phyloP scores from a whole-genome alignment of 2,888 invertebrate species.

The Diaperis boleti region DNA sequence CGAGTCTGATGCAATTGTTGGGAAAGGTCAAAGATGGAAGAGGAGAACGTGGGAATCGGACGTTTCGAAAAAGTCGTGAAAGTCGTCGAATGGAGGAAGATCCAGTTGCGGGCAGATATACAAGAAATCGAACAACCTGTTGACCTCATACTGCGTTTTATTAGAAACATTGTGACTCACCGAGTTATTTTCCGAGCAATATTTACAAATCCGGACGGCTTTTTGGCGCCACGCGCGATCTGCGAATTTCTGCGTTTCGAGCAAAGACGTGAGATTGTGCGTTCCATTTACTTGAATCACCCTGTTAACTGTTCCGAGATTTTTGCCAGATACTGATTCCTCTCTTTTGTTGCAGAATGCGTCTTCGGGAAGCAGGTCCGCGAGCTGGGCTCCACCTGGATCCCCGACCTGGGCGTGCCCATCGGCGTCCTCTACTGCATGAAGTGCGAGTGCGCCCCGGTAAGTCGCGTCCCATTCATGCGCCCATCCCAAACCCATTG shows the following conservation, averaged over 20 bases:
- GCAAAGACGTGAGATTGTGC: too few relatives aligned
- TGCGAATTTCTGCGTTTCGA: too few relatives aligned
- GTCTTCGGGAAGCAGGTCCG: conserved; percentile 89
- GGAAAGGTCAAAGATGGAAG: conserved; percentile 60
- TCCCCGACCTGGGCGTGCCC: conserved; percentile 91
- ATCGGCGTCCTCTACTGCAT: conserved; percentile 96
- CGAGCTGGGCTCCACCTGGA: conserved; percentile 92
- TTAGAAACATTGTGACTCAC: conserved; percentile 4
- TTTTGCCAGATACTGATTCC: too few relatives aligned
- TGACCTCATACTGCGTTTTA: conserved; percentile 14
- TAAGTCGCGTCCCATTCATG: conserved; percentile 69
- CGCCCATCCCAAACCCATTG: conserved; percentile 19
- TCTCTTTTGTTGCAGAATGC: conserved; percentile 81
- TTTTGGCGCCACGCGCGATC: too few relatives aligned
- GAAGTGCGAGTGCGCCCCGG: conserved; percentile 94
- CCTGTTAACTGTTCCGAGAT: too few relatives aligned
- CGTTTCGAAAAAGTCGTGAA: background rate
- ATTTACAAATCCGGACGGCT: background rate
- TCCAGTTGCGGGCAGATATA: conserved; percentile 8
- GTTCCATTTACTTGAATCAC: too few relatives aligned
- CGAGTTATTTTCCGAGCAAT: background rate
- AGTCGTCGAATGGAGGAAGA: background rate
- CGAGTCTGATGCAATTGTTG: conserved; percentile 58
- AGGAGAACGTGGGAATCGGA: background rate
- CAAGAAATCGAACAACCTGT: conserved; percentile 17